These are phyloP conservation scores for Coregonus clupeaformis DNA, from an alignment of 2,113 vertebrate species.

Conservation along the genomic window DNA sequence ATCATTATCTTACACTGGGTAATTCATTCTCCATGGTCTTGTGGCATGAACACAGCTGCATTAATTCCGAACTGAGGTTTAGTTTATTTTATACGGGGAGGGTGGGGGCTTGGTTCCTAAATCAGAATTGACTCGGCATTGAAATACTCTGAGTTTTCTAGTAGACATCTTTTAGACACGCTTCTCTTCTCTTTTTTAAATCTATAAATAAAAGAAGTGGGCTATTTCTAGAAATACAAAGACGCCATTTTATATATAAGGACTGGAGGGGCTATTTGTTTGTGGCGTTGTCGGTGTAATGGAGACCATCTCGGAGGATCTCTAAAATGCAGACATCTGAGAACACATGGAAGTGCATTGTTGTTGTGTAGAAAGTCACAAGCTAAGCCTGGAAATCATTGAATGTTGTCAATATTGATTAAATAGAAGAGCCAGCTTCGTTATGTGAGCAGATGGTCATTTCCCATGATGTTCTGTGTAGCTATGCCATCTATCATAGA, in stretches of 20 bases:
- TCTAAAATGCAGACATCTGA: neutral
- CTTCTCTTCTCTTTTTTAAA: neutral
- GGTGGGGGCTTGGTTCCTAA: neutral
- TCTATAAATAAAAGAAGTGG: neutral
- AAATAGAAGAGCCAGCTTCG: neutral
- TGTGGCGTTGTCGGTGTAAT: neutral
- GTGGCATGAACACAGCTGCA: neutral
- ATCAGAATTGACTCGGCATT: neutral
- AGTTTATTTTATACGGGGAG: neutral
- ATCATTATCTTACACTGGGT: neutral
- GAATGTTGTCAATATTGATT: neutral
- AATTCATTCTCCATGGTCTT: neutral
- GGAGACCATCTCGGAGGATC: neutral
- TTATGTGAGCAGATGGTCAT: too few relatives aligned
- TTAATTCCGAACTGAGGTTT: neutral
- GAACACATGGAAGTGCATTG: conserved; percentile 2
- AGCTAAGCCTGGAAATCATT: conserved; percentile 1
- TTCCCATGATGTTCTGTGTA: neutral
- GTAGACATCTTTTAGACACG: neutral
- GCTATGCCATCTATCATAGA: neutral
- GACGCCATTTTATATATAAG: neutral
- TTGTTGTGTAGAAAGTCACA: neutral
- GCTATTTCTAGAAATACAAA: neutral
- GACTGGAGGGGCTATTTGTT: neutral
- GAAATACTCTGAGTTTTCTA: neutral